Conservation (phyloP, 1,140 invertebrate species). For the Doryteuthis pealeii region DNA sequence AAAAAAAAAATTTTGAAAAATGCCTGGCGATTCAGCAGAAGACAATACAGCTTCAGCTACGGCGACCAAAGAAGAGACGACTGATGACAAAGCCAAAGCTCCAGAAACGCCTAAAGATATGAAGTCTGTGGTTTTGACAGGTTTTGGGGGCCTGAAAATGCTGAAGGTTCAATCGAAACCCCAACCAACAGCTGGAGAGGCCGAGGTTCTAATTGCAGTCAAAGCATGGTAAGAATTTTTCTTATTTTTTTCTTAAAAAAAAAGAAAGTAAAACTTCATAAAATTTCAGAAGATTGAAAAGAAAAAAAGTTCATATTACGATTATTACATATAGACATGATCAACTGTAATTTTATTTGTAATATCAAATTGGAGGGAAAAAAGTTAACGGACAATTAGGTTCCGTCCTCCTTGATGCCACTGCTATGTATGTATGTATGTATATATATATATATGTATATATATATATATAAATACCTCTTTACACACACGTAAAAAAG, state of each 20-base stretch:
- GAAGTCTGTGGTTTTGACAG: slow-evolving; percentile 75
- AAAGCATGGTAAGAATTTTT: slow-evolving; percentile 76
- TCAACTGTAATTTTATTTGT: too few relatives aligned
- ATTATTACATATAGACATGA: too few relatives aligned
- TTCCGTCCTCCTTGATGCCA: too few relatives aligned
- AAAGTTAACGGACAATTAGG: too few relatives aligned
- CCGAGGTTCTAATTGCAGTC: slow-evolving; percentile 80
- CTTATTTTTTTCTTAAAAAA: background rate
- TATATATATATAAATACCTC: background rate
- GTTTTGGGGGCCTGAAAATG: slow-evolving; percentile 81
- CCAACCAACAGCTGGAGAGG: slow-evolving; percentile 72
- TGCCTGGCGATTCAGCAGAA: background rate
- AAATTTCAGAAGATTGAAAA: too few relatives aligned
- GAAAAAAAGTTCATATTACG: too few relatives aligned
- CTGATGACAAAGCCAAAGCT: background rate
- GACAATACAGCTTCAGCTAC: background rate
- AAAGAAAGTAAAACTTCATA: too few relatives aligned
- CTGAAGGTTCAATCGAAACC: slow-evolving; percentile 80
- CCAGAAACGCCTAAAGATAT: slow-evolving; percentile 69
- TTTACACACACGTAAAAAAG: background rate
- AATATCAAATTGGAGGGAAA: too few relatives aligned
- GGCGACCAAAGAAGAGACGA: slow-evolving; percentile 8
- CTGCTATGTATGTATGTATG: too few relatives aligned
- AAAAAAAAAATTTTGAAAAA: background rate
- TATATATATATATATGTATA: background rate